Base-by-base conservation (phyloP, 1,140 invertebrate species). In the Nephotettix cincticeps region DNA sequence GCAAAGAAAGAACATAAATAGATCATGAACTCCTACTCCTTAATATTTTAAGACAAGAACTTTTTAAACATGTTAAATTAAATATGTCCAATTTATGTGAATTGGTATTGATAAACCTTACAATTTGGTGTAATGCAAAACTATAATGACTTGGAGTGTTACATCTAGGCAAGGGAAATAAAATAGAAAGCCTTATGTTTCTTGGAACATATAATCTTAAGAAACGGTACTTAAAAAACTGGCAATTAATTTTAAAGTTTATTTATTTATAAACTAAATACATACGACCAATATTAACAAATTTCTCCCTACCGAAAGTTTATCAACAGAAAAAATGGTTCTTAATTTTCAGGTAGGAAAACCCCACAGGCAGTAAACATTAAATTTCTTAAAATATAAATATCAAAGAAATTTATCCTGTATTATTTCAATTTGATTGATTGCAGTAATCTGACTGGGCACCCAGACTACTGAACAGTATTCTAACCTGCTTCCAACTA, bases 301-400 rank as follows among this genome's bases (percentile, higher is more conserved):
- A 19, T 54, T 54, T 54, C 47, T 6, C 23, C 47, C 23, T 14
- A 6, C 19, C 6, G 19, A 54, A 4, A 54, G 19, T 11, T 11
- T 14, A n/a, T 54, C 47, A 54, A 54, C 6, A 54, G 11, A 11
- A 54, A 54, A 54, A 11, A 54, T 14, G 23, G n/a, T n/a, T n/a
- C 47, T 54, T 54, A 6, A 4, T 14, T n/a, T 11, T 6, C 13
- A 11, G 23, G 47, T 54, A 11, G 47, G 23, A 11, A 54, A 6
- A 19, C 23, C 19, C 23, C 47, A 21, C 11, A n/a, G 6, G 23
- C 47, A 54, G 19, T 11, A 54, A 54, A 54, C 47, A 54, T 54
- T 6, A 54, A 54, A 54, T 54, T 21, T 54, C 23, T 54, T 54
- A 54, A 54, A 54, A 54, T 54, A 54, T 54, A 54, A 14, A 54